Evolutionary conservation across 2,888 invertebrate genomes (phyloP).

Genomic region (Drosophila picticornis): DNA sequence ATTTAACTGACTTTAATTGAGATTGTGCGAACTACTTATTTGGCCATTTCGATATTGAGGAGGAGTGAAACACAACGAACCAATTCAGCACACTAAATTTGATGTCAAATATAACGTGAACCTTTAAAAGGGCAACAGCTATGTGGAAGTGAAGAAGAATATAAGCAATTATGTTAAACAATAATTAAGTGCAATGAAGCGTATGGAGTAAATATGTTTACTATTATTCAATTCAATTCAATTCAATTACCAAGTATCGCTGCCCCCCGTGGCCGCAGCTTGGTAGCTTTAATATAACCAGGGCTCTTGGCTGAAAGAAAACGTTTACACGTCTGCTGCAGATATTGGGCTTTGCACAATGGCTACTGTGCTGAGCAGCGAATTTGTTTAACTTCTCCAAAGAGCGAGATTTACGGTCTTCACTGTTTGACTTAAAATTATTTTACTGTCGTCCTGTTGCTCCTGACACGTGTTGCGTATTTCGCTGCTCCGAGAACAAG

Average conservation of each 20-base stretch:
- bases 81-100: neutral
- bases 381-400: constrained; percentile 17
- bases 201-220: constrained; percentile 8
- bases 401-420: constrained; percentile 34
- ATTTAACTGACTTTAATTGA: neutral
- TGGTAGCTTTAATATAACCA: neutral
- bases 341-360: neutral
- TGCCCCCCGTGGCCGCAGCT: neutral
- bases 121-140: neutral
- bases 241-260: constrained; percentile 5
- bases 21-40: neutral
- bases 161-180: neutral
- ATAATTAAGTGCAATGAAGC: constrained; percentile 3
- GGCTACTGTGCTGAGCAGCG: neutral
- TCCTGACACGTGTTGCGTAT: constrained; percentile 33
- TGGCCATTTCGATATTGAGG: neutral
- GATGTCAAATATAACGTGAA: neutral
- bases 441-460: neutral
- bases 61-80: neutral
- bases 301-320: neutral
- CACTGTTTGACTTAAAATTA: constrained; percentile 14
- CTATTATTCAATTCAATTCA: neutral
- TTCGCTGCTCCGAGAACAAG: neutral
- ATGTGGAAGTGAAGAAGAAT: neutral
- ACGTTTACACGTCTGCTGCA: neutral